phyloP scores from a whole-genome alignment of 2,888 invertebrate species.

The Drosophila demipolita region DNA sequence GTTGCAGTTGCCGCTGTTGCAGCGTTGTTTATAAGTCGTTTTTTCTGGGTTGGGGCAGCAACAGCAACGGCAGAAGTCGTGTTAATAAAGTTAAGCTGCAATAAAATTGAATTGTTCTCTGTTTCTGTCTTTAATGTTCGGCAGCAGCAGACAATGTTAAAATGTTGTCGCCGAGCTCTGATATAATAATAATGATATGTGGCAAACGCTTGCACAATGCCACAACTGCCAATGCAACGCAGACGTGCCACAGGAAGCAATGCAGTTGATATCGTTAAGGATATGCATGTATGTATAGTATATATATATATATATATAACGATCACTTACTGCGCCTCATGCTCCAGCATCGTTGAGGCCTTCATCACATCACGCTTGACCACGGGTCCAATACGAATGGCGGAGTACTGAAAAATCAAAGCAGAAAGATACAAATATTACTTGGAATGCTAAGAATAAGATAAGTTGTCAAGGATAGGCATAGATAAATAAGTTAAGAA shows the following conservation, averaged over 20 bases:
- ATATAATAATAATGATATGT: conserved; percentile 43
- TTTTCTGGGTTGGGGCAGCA: conserved; percentile 43
- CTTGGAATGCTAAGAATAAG: conserved; percentile 11
- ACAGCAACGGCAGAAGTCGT: conserved; percentile 20
- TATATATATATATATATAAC: conserved; percentile 1
- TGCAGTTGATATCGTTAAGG: conserved; percentile 15
- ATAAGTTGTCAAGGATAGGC: background rate
- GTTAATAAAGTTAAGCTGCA: conserved; percentile 80
- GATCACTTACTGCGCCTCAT: conserved; percentile 94
- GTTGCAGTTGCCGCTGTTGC: conserved; percentile 15
- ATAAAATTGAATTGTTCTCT: conserved; percentile 76
- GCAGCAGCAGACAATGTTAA: conserved; percentile 35
- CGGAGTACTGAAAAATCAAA: conserved; percentile 92
- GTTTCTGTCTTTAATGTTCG: conserved; percentile 36
- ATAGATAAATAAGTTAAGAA: no score
- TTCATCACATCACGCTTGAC: conserved; percentile 99
- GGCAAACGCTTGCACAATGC: conserved; percentile 16
- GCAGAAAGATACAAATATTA: background rate
- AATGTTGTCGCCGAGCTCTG: conserved; percentile 54
- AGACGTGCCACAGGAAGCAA: background rate
- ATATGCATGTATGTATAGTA: background rate
- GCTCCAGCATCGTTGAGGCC: conserved; percentile 99
- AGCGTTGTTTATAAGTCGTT: conserved; percentile 47
- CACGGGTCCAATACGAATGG: conserved; percentile 99
- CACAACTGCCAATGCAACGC: conserved; percentile 1